Percentiles rank a stretch among this genome's conserved stretches.
Evolutionary conservation across 2,797 vertebrate species (phyloP).

Genomic region (Poecilia gillii): DNA sequence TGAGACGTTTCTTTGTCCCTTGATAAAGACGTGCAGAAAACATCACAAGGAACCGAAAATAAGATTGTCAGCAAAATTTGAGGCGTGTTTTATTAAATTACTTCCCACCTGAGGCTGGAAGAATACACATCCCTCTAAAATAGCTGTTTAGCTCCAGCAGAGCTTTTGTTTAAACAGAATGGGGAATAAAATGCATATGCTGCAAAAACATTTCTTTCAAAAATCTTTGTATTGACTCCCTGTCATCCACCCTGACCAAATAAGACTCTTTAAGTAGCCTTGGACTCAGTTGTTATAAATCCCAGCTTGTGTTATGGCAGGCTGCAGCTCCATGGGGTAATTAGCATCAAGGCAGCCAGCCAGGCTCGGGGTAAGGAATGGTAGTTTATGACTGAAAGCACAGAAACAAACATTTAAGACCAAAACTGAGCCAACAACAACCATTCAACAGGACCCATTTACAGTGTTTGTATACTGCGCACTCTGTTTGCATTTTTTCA

Average conservation of each 20-base stretch:
- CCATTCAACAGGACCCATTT: conserved; percentile 23
- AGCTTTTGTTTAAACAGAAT: not conserved
- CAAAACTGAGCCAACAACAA: conserved; percentile 33
- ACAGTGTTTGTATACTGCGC: conserved; percentile 14
- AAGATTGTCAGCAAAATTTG: not conserved
- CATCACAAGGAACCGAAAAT: not conserved
- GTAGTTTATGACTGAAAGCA: conserved; percentile 40
- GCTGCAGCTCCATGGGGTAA: conserved; percentile 46
- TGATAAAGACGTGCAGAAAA: not conserved
- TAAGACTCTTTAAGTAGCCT: conserved; percentile 12
- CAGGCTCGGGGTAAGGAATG: conserved; percentile 28
- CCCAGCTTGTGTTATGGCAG: conserved; percentile 35
- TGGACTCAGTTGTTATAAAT: conserved; percentile 21
- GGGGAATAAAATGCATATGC: not conserved
- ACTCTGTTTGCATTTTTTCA: not conserved
- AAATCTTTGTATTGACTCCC: conserved; percentile 9
- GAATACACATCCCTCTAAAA: not conserved
- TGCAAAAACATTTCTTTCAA: conserved; percentile 4
- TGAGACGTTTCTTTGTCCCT: not conserved
- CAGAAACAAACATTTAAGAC: conserved; percentile 50
- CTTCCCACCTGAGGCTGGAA: not conserved
- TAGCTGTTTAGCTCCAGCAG: not conserved
- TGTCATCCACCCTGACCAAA: conserved; percentile 14
- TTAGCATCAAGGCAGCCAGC: conserved; percentile 44
- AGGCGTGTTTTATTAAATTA: not conserved